These are phyloP conservation scores for Acyrthosiphon pisum DNA, from an alignment of 1,140 invertebrate species.

Conservation along the genomic window DNA sequence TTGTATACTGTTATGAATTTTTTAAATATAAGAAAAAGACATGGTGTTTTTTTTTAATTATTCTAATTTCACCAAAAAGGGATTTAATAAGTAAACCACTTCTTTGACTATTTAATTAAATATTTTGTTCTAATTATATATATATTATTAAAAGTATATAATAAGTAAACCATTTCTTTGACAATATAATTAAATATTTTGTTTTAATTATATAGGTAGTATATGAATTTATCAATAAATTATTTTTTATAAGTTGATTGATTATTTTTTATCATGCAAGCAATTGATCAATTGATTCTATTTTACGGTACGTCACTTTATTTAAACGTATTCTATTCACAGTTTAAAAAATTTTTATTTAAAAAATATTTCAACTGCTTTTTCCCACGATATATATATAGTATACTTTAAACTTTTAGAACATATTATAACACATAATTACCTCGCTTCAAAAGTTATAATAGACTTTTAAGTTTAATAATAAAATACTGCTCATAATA, in stretches of 20 bases:
- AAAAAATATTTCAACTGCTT: neutral
- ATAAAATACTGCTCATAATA: neutral
- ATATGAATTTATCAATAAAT: neutral
- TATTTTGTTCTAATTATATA: neutral
- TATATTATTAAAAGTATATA: too few species aligned
- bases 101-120: neutral
- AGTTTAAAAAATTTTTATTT: neutral
- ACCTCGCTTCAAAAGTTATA: neutral
- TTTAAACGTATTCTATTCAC: neutral
- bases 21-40: neutral
- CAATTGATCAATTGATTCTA: neutral
- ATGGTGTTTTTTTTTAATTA: neutral
- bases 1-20: neutral
- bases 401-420: neutral
- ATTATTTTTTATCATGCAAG: neutral
- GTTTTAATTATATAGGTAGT: neutral
- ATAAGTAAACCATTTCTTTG: neutral
- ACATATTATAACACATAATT: constrained; percentile 10
- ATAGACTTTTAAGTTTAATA: neutral
- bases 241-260: neutral
- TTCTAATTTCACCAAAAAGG: neutral
- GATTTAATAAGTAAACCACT: neutral
- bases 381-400: neutral
- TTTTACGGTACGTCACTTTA: neutral
- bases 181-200: neutral